phyloP scores from a whole-genome alignment of 2,797 vertebrate species.

The Lepilemur septentrionalis region DNA sequence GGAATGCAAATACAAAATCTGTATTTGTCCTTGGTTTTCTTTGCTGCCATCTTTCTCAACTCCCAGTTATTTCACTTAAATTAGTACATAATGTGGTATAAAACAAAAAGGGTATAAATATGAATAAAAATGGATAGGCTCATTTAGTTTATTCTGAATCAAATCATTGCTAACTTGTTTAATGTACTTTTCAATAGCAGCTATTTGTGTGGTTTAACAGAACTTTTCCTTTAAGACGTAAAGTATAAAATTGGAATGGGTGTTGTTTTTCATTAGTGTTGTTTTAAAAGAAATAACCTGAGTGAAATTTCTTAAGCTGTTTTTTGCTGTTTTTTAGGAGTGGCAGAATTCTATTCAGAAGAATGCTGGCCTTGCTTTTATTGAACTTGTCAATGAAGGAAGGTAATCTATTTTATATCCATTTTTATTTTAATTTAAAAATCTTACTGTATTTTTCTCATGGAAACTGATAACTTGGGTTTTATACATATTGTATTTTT shows the following conservation, averaged over 20 bases:
- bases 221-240: not conserved
- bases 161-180: not conserved
- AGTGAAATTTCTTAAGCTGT: slow-evolving; percentile 28
- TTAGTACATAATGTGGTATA: not conserved
- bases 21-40: not conserved
- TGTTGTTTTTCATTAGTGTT: not conserved
- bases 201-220: not conserved
- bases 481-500: not conserved
- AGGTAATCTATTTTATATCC: slow-evolving; percentile 88
- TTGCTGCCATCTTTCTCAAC: not conserved
- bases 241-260: not conserved
- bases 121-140: not conserved
- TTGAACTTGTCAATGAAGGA: slow-evolving; percentile 99
- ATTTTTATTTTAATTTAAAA: slow-evolving; percentile 37
- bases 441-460: not conserved
- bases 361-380: slow-evolving; percentile 98
- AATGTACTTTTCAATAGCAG: not conserved
- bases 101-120: not conserved
- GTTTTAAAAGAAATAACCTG: not conserved
- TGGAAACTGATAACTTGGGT: not conserved
- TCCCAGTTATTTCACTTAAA: not conserved
- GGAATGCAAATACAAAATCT: not conserved
- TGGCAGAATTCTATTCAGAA: slow-evolving; percentile 99
- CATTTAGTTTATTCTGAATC: not conserved
- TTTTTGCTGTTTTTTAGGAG: slow-evolving; percentile 86